Percentiles rank a stretch among this genome's conserved stretches.
Conservation (phyloP, 2,797 vertebrate species). For the Falco berigora region DNA sequence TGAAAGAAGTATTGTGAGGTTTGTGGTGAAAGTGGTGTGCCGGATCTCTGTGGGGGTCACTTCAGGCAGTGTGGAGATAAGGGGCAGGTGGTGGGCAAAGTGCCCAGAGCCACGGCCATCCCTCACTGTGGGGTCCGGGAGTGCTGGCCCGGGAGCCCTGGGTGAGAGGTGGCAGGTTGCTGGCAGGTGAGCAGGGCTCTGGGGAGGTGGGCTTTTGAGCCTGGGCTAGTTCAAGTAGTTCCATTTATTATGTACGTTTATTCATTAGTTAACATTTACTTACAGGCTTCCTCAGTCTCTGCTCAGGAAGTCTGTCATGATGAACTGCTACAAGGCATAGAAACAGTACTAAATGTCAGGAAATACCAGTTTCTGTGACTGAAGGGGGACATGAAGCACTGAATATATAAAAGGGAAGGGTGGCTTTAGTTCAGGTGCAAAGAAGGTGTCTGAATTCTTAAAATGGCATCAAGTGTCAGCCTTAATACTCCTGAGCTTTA, state of each 20-base stretch:
- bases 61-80: neutral
- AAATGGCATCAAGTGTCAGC: neutral
- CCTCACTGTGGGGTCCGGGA: too few species aligned
- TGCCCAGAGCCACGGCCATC: too few species aligned
- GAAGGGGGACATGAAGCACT: neutral
- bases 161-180: neutral
- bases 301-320: neutral
- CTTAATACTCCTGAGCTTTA: neutral
- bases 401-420: neutral
- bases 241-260: neutral
- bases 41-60: neutral
- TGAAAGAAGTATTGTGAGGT: neutral
- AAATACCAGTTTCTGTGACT: neutral
- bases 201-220: neutral
- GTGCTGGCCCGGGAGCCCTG: accelerated
- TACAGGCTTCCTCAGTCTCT: neutral
- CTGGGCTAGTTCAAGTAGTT: neutral
- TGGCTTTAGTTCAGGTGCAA: neutral
- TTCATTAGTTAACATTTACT: neutral
- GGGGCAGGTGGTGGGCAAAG: neutral
- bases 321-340: neutral
- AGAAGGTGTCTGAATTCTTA: neutral
- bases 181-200: neutral
- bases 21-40: neutral
- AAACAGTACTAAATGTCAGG: neutral